Evolutionary conservation across 2,113 vertebrate genomes (phyloP), one percentile per base, ranked within the genome.

Genomic region (Oceanodroma tethys): DNA sequence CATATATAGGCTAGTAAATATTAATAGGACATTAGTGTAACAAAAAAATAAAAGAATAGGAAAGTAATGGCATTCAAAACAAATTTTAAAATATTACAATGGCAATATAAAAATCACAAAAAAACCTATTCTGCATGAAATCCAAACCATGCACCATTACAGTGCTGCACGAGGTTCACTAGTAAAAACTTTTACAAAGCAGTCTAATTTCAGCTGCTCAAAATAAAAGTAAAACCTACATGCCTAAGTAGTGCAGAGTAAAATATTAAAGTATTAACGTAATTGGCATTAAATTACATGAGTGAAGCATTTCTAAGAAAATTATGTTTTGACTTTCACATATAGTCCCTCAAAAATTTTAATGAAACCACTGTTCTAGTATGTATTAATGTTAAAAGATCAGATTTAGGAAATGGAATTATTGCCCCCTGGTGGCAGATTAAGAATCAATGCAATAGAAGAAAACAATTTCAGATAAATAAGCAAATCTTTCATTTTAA

Each of bases 351-450:
- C 16, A 40, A 81, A 93, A 84, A 59, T 32, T 2, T 30, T 81
- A 60, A 36, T 25, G 36, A 93, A 86, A 52, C 20, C 62, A 38
- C 16, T 76, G 14, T 40, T 81, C 22, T 45, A 21, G 7, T 21
- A 13, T 9, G 7, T 40, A n/a, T 29, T 47, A 13, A 73, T 18
- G 32, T 6, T 38, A 38, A 83, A 86, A 79, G 4, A 65, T 11
- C 25, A 21, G 52, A 50, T 68, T 80, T 58, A 23, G 48, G 53
- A 86, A 95, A 95, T 85, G 34, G 70, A 94, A 72, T 87, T 55
- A 88, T 45, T 93, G 97, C 97, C 95, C 80, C 55, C 97, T 97
- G 62, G 95, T 96, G 97, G 97, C 71, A 43, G 40, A 27, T 36
- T 40, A 15, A 38, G 47, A 85, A 56, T n/a, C 87, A 58, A 50